Percentiles rank a stretch among this genome's conserved stretches.
Conservation (phyloP, 2,888 invertebrate genomes). For the Syrista parreyssii region DNA sequence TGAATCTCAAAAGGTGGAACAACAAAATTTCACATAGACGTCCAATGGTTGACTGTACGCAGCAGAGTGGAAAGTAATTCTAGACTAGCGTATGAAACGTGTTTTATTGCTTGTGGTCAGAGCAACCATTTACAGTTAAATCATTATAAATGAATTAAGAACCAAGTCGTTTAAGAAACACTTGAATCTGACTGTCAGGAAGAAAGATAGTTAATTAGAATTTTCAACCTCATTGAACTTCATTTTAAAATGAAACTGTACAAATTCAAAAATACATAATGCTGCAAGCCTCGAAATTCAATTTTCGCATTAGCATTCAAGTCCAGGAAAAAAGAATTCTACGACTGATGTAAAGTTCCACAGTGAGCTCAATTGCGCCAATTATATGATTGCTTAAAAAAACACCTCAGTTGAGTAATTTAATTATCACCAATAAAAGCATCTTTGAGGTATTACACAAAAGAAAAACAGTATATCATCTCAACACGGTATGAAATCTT, state of each 20-base stretch:
- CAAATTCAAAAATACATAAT: not conserved
- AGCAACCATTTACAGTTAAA: not conserved
- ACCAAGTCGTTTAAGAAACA: not conserved
- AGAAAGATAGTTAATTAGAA: not conserved
- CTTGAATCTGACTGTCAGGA: not conserved
- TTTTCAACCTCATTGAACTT: not conserved
- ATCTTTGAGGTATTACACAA: not conserved
- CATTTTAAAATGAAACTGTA: not conserved
- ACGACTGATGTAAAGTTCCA: not conserved
- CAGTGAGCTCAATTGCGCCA: not conserved
- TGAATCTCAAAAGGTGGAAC: not conserved
- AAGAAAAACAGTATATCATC: not conserved
- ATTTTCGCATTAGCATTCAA: not conserved
- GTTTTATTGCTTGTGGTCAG: not conserved
- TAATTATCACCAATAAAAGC: not conserved
- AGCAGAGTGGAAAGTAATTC: not conserved
- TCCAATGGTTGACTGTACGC: too few relatives aligned
- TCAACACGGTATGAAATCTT: not conserved
- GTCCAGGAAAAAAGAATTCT: not conserved
- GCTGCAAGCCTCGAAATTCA: not conserved
- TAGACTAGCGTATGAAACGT: not conserved
- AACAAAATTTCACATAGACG: not conserved
- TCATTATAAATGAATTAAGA: not conserved
- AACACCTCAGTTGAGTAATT: not conserved
- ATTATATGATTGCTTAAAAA: not conserved